Evolutionary conservation across 2,113 vertebrate species (phyloP), one percentile per base, ranked within the genome.

Genomic region (Micronycteris hirsuta): DNA sequence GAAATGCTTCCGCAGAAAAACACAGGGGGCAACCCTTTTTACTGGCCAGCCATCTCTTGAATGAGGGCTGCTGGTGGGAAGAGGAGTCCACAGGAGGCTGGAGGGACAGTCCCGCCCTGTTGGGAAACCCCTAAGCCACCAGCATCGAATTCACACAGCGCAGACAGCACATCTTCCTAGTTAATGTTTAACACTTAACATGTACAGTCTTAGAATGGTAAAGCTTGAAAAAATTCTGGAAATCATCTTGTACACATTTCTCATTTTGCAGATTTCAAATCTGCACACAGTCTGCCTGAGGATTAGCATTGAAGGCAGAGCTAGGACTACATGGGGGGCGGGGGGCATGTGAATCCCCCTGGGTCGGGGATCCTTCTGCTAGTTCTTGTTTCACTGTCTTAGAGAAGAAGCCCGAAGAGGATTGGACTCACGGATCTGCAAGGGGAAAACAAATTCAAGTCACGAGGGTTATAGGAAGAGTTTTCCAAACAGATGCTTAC

Each of bases 241-340:
- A 86, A 80, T 67, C 10, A 33, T 76, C 68, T 47, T 61, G 26
- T 67, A 54, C 54, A 47, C 24, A 8, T 24, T 82, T 87, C 52
- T 90, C 65, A 36, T 82, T 82, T 91, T 81, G 61, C 15, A 33
- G n/a, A 54, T 77, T 85, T 73, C 73, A 65, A 85, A 93, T 68
- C 7, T 1, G 33, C n/a, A 24, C 15, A 20, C 43, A n/a, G 5
- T 56, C 28, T 85, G 31, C 58, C 28, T 3, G 24, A 49, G 58
- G 33, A 80, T 63, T 16, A 47, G 49, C 0, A 0, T 31, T 54
- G 31, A 61, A 43, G 33, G 49, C 47, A 15, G 41, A 89, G 14
- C 54, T 36, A 45, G n/a, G 26, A 26, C 38, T 8, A 49, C 4
- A 22, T 0, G 0, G 36, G 49, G 17, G 24, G 7, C 1, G 0